Conservation (phyloP, 2,113 vertebrate species). For the Tursiops truncatus region DNA sequence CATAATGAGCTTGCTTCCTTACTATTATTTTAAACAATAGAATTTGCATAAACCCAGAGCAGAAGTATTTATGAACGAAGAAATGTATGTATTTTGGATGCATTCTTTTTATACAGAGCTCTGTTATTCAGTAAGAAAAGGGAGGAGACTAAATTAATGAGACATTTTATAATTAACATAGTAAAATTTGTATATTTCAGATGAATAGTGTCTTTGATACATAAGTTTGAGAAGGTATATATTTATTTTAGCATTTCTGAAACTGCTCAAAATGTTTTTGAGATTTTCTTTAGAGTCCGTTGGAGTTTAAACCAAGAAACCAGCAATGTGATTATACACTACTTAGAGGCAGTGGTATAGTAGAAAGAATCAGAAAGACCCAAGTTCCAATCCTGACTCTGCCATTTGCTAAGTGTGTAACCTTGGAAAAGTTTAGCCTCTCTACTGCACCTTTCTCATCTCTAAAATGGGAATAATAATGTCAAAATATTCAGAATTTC, state of each 20-base stretch:
- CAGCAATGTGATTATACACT: not conserved
- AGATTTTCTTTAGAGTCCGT: not conserved
- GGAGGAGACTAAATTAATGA: not conserved
- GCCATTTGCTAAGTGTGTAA: not conserved
- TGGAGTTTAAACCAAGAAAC: slow-evolving; percentile 14
- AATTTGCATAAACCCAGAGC: slow-evolving; percentile 22
- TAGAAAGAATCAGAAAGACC: not conserved
- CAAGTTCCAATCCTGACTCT: not conserved
- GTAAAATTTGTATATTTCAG: not conserved
- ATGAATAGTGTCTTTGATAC: not conserved
- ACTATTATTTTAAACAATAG: slow-evolving; percentile 9
- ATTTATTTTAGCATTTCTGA: slow-evolving; percentile 19
- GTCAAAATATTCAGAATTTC: not conserved
- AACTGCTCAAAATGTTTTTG: not conserved
- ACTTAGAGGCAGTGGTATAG: not conserved
- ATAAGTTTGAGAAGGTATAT: not conserved
- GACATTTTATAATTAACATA: slow-evolving; percentile 3
- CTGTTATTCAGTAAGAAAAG: not conserved
- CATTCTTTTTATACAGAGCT: not conserved
- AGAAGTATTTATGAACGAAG: not conserved
- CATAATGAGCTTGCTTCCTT: not conserved
- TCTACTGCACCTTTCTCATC: not conserved
- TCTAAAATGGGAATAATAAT: not conserved
- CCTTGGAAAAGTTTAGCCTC: not conserved
- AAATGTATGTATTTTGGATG: not conserved